Evolutionary conservation across 2,888 invertebrate species (phyloP), one percentile per base, ranked within the genome.

Genomic region (Scrobipalpa costella): DNA sequence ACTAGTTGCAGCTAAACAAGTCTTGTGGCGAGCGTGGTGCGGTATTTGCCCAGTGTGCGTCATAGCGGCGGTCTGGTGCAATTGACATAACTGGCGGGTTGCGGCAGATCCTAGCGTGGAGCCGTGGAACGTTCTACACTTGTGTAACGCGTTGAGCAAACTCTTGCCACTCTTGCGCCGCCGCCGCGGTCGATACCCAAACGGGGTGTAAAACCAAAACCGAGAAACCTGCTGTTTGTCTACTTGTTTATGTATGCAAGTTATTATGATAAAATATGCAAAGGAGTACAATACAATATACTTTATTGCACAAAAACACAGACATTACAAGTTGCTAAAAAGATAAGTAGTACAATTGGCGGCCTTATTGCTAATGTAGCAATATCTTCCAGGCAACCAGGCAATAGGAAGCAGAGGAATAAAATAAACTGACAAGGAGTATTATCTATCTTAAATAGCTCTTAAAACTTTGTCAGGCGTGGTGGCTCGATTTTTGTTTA

Each of bases 61-160:
- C 58, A 59, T 15, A 63, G 66, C 50, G 50, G 49, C 58, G 66
- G 57, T 67, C 61, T 60, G 68, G 62, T 67, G 64, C 61, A 63
- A 67, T 66, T 67, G 66, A 69, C 66, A 69, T 67, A 69, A 68
- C 67, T 70, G 71, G 71, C 68, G n/a, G n/a, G 71, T 71, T 72
- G 73, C 72, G 69, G 62, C 71, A 71, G 68, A 74, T 73, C 69
- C 74, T 68, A 70, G 71, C n/a, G n/a, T n/a, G n/a, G n/a, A n/a
- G n/a, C n/a, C 44, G 63, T 73, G 74, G 74, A 73, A 75, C 78
- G 75, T 76, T 77, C 75, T 73, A 71, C 70, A 72, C 65, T 83
- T 83, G 81, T 79, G 77, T 75, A 82, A 83, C 68, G 67, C 68
- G 75, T 83, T 83, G 80, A 76, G 83, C 74, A 83, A 82, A 79